These are phyloP conservation scores for Polymixis lichenea DNA, from an alignment of 2,888 invertebrate species.

Conservation along the genomic window DNA sequence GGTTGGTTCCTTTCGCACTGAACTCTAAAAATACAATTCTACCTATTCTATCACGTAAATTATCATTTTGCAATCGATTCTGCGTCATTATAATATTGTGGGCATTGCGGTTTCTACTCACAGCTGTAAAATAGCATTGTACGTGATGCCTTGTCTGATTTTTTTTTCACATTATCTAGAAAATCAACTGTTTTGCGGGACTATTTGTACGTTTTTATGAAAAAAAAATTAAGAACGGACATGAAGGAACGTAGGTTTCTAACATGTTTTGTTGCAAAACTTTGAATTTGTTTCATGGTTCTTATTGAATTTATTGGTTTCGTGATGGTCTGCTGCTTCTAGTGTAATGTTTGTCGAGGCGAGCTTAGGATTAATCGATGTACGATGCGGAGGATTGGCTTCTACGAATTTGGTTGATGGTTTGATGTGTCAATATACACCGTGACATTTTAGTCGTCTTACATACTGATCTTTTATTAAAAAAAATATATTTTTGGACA, in stretches of 20 bases:
- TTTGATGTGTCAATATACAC: constrained; percentile 5
- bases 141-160: constrained; percentile 85
- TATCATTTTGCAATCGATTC: constrained; percentile 88
- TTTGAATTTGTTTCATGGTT: constrained; percentile 41
- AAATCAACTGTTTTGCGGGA: constrained; percentile 82
- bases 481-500: too few species aligned
- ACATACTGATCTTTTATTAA: too few species aligned
- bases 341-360: constrained; percentile 6
- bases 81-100: constrained; percentile 85
- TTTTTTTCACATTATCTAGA: constrained; percentile 72
- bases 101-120: constrained; percentile 87
- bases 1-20: constrained; percentile 25
- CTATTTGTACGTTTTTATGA: constrained; percentile 79
- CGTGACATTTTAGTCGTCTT: too few species aligned
- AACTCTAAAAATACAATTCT: constrained; percentile 79
- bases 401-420: not conserved
- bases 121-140: constrained; percentile 79
- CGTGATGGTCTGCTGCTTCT: constrained; percentile 14
- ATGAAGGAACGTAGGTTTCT: constrained; percentile 70
- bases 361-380: constrained; percentile 19
- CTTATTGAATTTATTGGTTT: constrained; percentile 30
- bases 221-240: constrained; percentile 82
- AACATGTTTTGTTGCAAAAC: constrained; percentile 62
- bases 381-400: not conserved
- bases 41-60: constrained; percentile 86